Percentiles rank a stretch among this genome's conserved stretches.
Evolutionary conservation across 2,797 vertebrate genomes (phyloP).

Genomic region (Dipus sagitta): DNA sequence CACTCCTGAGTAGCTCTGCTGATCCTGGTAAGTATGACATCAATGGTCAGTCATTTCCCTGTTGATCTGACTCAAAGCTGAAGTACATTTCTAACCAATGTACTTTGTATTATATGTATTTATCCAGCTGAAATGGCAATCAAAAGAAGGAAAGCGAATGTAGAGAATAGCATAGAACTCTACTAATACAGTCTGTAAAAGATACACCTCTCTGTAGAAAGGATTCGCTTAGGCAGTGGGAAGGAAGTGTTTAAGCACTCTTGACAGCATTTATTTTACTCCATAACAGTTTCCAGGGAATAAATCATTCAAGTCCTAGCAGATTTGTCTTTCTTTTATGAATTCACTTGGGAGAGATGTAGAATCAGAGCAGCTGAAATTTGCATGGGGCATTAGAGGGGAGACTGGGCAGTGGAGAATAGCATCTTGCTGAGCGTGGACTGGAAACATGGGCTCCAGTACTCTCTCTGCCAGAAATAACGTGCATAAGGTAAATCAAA

Average conservation of each 20-base stretch:
- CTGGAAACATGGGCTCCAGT: neutral
- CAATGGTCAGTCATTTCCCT: neutral
- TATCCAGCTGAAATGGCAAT: neutral
- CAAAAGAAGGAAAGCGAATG: neutral
- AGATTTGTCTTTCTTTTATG: neutral
- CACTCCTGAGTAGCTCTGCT: neutral
- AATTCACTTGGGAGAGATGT: neutral
- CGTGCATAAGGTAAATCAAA: neutral
- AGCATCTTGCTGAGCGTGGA: neutral
- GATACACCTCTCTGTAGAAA: neutral
- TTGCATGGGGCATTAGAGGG: neutral
- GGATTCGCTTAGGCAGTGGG: neutral
- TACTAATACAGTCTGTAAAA: neutral
- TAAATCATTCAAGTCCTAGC: neutral
- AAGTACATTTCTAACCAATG: slow-evolving; percentile 6
- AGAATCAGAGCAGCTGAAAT: neutral
- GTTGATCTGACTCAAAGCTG: neutral
- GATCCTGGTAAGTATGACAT: neutral
- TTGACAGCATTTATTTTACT: neutral
- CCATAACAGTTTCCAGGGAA: neutral
- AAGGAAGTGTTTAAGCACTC: neutral
- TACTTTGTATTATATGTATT: neutral
- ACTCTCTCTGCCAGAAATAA: neutral
- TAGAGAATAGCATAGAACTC: slow-evolving; percentile 1
- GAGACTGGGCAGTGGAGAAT: neutral